phyloP scores from a whole-genome alignment of 2,888 invertebrate species.

The Oscheius myriophilus region DNA sequence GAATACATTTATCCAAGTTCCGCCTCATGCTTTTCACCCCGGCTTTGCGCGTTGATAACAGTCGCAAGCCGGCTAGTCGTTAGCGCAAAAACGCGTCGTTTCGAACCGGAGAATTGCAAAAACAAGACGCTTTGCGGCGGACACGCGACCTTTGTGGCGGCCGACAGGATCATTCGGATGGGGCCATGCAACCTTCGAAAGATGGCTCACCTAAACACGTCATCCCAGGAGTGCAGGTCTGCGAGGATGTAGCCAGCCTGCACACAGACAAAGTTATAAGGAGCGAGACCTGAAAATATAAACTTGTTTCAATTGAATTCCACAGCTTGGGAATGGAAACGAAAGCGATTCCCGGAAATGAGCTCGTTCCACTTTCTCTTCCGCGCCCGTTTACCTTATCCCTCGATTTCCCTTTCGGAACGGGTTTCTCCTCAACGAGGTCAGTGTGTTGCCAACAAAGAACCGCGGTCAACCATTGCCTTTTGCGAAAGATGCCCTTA shows the following conservation, averaged over 20 bases:
- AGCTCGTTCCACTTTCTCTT: conserved; percentile 26
- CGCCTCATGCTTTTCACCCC: not conserved
- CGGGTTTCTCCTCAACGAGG: conserved; percentile 24
- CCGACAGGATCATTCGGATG: not conserved
- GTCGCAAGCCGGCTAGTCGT: not conserved
- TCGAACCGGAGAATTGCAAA: conserved; percentile 8
- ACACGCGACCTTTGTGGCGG: conserved; percentile 11
- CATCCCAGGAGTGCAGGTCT: conserved; percentile 73
- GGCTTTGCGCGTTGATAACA: conserved; percentile 10
- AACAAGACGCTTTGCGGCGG: conserved; percentile 7
- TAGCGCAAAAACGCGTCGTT: conserved; percentile 10
- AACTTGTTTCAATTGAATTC: not conserved
- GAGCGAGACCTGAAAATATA: conserved; percentile 75
- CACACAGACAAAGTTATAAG: conserved; percentile 77
- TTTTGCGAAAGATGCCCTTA: conserved; percentile 17
- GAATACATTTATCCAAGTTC: not conserved
- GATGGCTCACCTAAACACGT: conserved; percentile 56
- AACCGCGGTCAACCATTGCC: conserved; percentile 4
- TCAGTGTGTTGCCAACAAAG: conserved; percentile 30
- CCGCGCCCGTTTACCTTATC: conserved; percentile 19
- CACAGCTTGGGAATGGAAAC: not conserved
- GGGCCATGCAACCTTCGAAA: not conserved
- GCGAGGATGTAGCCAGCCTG: conserved; percentile 76
- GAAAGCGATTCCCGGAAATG: not conserved
- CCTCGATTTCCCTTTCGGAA: conserved; percentile 1